Evolutionary conservation across 1,140 invertebrate species (phyloP).

Genomic region (Bombus waltoni): DNA sequence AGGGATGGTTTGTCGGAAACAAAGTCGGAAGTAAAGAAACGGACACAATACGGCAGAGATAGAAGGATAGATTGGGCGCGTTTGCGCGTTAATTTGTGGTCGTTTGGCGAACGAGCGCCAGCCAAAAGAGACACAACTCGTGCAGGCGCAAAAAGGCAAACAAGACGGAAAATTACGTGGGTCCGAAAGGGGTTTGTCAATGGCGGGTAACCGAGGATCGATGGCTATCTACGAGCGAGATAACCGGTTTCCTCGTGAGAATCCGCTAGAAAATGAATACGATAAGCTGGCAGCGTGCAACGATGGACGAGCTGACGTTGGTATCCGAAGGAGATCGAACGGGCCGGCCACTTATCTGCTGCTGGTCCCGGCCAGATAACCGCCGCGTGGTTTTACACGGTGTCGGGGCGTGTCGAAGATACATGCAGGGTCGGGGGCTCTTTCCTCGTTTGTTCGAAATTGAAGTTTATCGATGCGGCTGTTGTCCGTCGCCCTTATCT

Average conservation of each 20-base stretch:
- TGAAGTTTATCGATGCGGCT: constrained; percentile 66
- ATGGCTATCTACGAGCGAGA: constrained; percentile 14
- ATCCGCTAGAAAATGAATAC: constrained; percentile 49
- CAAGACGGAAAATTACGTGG: too few relatives aligned
- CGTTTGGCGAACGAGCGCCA: too few relatives aligned
- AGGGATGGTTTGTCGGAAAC: too few relatives aligned
- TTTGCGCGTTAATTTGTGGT: too few relatives aligned
- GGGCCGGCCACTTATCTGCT: constrained; percentile 64
- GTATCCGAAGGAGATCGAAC: constrained; percentile 54
- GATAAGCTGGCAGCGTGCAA: constrained; percentile 44
- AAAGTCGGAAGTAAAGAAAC: too few relatives aligned
- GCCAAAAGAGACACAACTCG: too few relatives aligned
- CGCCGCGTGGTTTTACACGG: constrained; percentile 62
- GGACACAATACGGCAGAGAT: too few relatives aligned
- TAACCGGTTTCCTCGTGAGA: constrained; percentile 44
- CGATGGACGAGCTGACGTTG: constrained; percentile 29
- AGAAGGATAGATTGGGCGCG: too few relatives aligned
- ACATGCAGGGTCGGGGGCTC: constrained; percentile 41
- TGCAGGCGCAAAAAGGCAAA: too few relatives aligned
- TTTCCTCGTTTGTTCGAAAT: constrained; percentile 70
- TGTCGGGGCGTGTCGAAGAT: constrained; percentile 68
- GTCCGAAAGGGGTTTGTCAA: neutral
- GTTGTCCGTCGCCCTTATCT: constrained; percentile 62
- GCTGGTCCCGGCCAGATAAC: constrained; percentile 59
- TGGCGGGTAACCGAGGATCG: constrained; percentile 7